Evolutionary conservation across 2,113 vertebrate genomes (phyloP).

Genomic region (Barnardius zonarius): DNA sequence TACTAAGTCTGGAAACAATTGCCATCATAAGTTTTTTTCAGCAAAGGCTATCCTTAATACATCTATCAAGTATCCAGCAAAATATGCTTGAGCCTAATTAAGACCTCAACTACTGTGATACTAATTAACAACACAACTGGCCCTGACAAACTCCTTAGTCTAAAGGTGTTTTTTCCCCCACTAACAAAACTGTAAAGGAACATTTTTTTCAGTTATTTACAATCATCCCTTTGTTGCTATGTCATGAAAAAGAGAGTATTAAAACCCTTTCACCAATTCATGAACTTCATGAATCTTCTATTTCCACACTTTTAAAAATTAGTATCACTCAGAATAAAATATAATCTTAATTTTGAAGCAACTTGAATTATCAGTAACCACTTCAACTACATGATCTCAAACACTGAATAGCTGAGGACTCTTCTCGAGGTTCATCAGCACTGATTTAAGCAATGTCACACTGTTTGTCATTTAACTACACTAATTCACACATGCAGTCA

Average conservation of each 20-base stretch:
- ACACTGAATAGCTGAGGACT: not conserved
- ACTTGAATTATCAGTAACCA: not conserved
- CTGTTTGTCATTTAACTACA: not conserved
- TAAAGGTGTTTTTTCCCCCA: not conserved
- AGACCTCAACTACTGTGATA: not conserved
- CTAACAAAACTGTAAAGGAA: not conserved
- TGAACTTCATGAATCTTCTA: not conserved
- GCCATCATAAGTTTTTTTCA: constrained; percentile 22
- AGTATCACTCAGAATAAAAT: not conserved
- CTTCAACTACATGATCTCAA: not conserved
- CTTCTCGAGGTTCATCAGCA: not conserved
- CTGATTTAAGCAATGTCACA: not conserved
- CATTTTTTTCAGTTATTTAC: not conserved
- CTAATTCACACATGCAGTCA: not conserved
- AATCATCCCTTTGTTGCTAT: not conserved
- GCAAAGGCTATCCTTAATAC: not conserved
- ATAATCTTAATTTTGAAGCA: not conserved
- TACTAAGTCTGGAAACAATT: not conserved
- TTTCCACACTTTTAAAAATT: not conserved
- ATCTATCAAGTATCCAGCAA: not conserved
- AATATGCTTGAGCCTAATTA: not conserved
- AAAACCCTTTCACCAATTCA: not conserved
- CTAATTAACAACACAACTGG: not conserved
- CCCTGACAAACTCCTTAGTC: not conserved
- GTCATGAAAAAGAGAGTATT: not conserved